Evolutionary conservation across 2,113 vertebrate genomes (phyloP), one percentile per base, ranked within the genome.

Genomic region (Charina bottae): DNA sequence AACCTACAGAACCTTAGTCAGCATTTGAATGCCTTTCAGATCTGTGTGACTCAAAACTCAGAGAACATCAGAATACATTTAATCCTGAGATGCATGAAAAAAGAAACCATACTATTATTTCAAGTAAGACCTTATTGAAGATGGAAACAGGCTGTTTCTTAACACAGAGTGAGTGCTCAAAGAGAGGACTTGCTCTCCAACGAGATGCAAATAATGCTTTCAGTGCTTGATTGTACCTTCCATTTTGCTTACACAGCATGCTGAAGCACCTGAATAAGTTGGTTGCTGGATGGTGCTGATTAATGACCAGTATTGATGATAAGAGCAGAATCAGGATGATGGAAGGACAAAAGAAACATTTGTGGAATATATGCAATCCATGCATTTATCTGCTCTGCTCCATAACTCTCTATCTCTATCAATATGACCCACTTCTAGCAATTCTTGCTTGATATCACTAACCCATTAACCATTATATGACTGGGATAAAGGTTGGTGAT

Each of bases 161-260:
- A 21, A 58, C 17, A 55, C 53, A 13, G 33, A 78, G 33, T 1
- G 54, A 54, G 54, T 68, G 23, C 26, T 59, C 33, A 56, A 46
- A 28, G 53, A 72, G 33, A 87, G 37, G 24, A 26, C 17, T 91
- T 91, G 55, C 37, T 58, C 58, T 91, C 85, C 64, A 87, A 87
- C 19, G 28, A 56, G 42, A 91, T 78, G 54, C 62, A 87, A 64
- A 78, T 91, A 87, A 78, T 78, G 85, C 62, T 91, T 87, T 28
- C 86, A 85, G 12, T n/a, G 1, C 78, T 91, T 72, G 83, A 91
- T 78, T 87, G 62, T 78, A 37, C 37, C 37, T 58, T 72, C 62
- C 62, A 37, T 49, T 55, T 87, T 91, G 62, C 85, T 87, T 91
- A 78, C 33, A 58, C 54, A 91, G 90, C 62, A 87, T 28, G 53